phyloP scores from a whole-genome alignment of 2,797 vertebrate species.

The Takifugu ocellatus region DNA sequence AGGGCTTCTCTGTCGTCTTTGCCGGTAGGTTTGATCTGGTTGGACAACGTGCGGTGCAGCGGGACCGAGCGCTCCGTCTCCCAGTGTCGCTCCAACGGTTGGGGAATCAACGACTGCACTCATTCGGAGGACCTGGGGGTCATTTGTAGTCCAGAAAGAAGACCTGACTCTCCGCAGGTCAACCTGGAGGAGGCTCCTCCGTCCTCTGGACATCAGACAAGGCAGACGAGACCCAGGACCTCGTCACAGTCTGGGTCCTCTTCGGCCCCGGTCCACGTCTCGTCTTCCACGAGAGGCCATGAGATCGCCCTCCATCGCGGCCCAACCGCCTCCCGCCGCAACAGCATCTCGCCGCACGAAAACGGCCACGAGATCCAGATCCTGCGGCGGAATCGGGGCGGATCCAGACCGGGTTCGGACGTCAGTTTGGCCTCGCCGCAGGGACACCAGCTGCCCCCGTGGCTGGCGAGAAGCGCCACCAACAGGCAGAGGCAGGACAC shows the following conservation, averaged over 20 bases:
- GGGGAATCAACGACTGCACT: constrained; percentile 91
- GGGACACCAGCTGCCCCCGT: constrained; percentile 68
- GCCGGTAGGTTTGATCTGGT: constrained; percentile 86
- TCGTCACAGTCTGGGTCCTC: constrained; percentile 18
- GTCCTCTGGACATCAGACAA: constrained; percentile 29
- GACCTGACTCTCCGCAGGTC: constrained; percentile 28
- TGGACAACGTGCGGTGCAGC: constrained; percentile 89
- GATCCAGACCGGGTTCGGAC: constrained; percentile 33
- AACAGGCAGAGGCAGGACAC: constrained; percentile 61
- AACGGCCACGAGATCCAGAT: constrained; percentile 72
- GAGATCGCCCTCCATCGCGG: constrained; percentile 74
- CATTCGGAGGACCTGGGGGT: constrained; percentile 91
- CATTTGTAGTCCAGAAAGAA: constrained; percentile 76
- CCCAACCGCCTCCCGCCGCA: constrained; percentile 40
- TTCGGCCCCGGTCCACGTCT: constrained; percentile 9
- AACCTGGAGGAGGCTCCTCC: constrained; percentile 28
- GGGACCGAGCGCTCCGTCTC: constrained; percentile 83
- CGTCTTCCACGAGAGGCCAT: constrained; percentile 63
- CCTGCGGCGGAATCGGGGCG: constrained; percentile 43
- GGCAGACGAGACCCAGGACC: constrained; percentile 40
- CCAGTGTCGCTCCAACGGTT: constrained; percentile 88
- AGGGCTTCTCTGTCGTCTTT: background rate
- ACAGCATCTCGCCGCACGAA: constrained; percentile 50
- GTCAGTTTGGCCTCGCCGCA: constrained; percentile 39
- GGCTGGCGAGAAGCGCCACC: constrained; percentile 51